phyloP scores from a whole-genome alignment of 23 tunicate species.

The Styela clava region DNA sequence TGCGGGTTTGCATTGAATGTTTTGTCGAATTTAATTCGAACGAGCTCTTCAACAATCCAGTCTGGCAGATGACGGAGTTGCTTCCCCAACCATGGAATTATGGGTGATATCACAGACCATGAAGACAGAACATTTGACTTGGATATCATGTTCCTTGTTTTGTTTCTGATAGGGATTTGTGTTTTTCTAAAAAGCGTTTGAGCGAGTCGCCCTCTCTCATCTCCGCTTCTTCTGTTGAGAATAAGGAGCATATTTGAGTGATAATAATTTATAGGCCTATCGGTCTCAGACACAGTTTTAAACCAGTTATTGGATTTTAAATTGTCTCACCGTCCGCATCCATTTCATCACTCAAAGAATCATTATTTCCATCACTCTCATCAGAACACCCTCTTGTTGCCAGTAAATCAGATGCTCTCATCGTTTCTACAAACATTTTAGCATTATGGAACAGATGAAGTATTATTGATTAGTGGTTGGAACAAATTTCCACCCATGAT shows the following conservation, averaged over 20 bases:
- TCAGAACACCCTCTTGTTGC: constrained; percentile 22
- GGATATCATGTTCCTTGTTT: constrained; percentile 12
- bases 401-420: constrained; percentile 30
- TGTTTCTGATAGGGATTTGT: background rate
- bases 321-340: constrained; percentile 26
- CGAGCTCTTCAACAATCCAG: background rate
- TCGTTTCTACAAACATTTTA: constrained; percentile 9
- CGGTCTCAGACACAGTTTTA: no score
- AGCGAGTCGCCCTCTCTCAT: constrained; percentile 55
- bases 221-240: constrained; percentile 24
- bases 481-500: no score
- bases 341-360: constrained; percentile 35
- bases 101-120: no score
- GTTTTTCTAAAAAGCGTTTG: constrained; percentile 43
- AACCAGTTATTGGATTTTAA: no score
- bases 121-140: no score
- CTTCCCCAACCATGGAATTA: no score
- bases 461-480: no score
- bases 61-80: background rate
- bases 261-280: no score
- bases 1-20: no score
- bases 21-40: no score
- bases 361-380: constrained; percentile 9
- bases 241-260: no score
- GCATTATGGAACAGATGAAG: background rate